Percentiles rank a stretch among this genome's conserved stretches.
These are phyloP conservation scores for Megamerina dolium DNA, from an alignment of 2,888 invertebrate genomes.

Conservation along the genomic window DNA sequence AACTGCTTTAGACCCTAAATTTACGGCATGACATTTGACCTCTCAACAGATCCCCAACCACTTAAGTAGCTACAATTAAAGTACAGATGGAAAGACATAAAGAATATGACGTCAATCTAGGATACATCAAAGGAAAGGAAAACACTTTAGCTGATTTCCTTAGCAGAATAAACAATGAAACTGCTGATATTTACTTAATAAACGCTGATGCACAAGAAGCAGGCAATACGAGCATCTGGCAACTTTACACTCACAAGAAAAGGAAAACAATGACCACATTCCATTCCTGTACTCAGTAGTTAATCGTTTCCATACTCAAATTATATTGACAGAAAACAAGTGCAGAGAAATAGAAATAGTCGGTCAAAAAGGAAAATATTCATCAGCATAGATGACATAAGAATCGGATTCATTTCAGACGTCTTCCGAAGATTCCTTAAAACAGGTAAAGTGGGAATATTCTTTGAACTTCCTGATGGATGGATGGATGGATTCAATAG, in stretches of 20 bases:
- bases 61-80: constrained; percentile 12
- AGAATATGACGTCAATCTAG: constrained; percentile 8
- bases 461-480: too few relatives aligned
- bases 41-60: too few relatives aligned
- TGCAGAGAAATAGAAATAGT: constrained; percentile 2
- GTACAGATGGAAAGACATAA: constrained; percentile 12
- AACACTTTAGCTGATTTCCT: constrained; percentile 6
- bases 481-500: constrained; percentile 12
- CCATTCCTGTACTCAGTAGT: constrained; percentile 7
- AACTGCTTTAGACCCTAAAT: too few relatives aligned
- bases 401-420: constrained; percentile 12
- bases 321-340: too few relatives aligned
- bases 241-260: constrained; percentile 8
- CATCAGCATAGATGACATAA: too few relatives aligned
- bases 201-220: neutral
- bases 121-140: constrained; percentile 7
- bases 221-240: neutral
- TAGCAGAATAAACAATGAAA: too few relatives aligned
- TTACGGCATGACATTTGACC: too few relatives aligned
- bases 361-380: neutral
- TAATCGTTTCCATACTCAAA: too few relatives aligned
- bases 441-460: too few relatives aligned
- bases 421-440: constrained; percentile 12
- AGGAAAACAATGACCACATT: constrained; percentile 8
- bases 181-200: neutral